Conservation (phyloP, 2,888 invertebrate species). For the Bugulina stolonifera region DNA sequence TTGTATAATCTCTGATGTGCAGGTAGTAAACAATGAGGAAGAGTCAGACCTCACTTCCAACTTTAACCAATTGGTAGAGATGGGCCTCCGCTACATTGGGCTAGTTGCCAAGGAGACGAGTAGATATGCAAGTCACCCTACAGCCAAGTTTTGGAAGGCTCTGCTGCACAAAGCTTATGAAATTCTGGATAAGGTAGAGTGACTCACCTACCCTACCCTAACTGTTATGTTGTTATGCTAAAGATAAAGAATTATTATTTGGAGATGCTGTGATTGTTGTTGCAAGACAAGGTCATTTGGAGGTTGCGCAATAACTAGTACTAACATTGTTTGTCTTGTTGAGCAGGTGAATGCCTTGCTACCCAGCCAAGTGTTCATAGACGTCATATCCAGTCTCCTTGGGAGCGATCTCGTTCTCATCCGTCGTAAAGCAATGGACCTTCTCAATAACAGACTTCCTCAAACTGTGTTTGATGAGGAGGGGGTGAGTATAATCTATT, state of each 20-base stretch:
- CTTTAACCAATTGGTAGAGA: slow-evolving; percentile 61
- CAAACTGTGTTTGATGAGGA: slow-evolving; percentile 58
- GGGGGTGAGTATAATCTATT: slow-evolving; percentile 33
- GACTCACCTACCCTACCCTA: too few relatives aligned
- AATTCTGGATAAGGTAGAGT: slow-evolving; percentile 68
- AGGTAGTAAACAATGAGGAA: slow-evolving; percentile 39
- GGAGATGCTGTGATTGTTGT: too few relatives aligned
- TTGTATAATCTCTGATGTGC: too few relatives aligned
- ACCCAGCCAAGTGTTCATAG: slow-evolving; percentile 71
- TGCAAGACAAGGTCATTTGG: too few relatives aligned
- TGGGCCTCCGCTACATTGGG: slow-evolving; percentile 40
- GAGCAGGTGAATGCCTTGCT: slow-evolving; percentile 59
- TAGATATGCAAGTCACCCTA: slow-evolving; percentile 49
- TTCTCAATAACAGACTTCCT: slow-evolving; percentile 75
- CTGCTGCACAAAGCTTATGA: slow-evolving; percentile 74
- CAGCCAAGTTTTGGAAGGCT: slow-evolving; percentile 74
- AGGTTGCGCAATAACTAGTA: too few relatives aligned
- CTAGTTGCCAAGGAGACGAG: slow-evolving; percentile 56
- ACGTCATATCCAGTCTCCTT: slow-evolving; percentile 67
- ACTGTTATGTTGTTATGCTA: too few relatives aligned
- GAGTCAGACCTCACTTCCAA: slow-evolving; percentile 56
- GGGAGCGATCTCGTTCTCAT: slow-evolving; percentile 67
- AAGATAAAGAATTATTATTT: too few relatives aligned
- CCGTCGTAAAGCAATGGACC: slow-evolving; percentile 73
- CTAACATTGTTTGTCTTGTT: too few relatives aligned